Evolutionary conservation across 2,797 vertebrate genomes (phyloP), one percentile per base, ranked within the genome.

Genomic region (Crypturellus tataupa): DNA sequence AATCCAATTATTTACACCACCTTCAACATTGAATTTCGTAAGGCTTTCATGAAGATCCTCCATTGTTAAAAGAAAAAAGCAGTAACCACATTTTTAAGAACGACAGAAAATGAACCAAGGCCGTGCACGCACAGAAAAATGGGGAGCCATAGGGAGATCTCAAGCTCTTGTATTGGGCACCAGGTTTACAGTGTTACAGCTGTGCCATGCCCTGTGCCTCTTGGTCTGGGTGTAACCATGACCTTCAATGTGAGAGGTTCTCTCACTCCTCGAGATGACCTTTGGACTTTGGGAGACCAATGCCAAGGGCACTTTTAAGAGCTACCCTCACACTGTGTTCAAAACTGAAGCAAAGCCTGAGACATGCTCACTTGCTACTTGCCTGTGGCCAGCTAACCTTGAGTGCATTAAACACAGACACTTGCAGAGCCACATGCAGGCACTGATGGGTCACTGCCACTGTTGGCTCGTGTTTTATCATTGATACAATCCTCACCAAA

Each of bases 1-100:
- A 99, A 99, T 97, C 99, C 99, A 39, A 99, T 99, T 95, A 99
- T 99, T 94, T 99, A 99, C 97, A 99, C 99, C 70, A 99, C 99
- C 90, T 99, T 99, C 97, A 99, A 99, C 95, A 97, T 99, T 1
- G 99, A 99, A 96, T 99, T 99, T 96, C 98, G 99, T 97, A 99
- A 99, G 97, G 99, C 99, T 86, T 99, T 99, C 98, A 98, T 99
- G 97, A 99, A 99, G 98, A 99, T 99, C 96, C 98, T 99, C 94
- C 99, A 99, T 97, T 99, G 99, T 97, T 99, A 98, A 98, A 86
- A 85, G 93, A 7, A 55, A 72, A 55, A 39, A 64, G 40, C 94
- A 25, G 44, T 90, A n/a, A 8, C 77, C 8, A 1, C 46, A 1
- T 42, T 93, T 93, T 87, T 23, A 19, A 53, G 77, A 69, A 81